Percentiles rank a stretch among this genome's conserved stretches.
These are phyloP conservation scores for Sphenodon punctatus DNA, from an alignment of 2,797 vertebrate species.

Conservation along the genomic window DNA sequence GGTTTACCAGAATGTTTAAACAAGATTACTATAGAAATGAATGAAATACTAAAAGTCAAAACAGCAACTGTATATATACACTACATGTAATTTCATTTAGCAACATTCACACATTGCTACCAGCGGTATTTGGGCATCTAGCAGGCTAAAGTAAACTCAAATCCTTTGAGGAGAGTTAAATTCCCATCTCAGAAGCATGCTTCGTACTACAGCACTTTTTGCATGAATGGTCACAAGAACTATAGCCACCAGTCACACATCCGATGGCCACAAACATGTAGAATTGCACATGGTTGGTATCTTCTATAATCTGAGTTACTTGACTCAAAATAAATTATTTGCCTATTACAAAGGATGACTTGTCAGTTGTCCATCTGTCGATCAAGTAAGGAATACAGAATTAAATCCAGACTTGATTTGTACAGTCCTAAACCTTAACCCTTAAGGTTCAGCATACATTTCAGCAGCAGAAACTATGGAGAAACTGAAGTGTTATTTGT, in stretches of 20 bases:
- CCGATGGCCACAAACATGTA: too few relatives aligned
- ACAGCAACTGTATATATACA: too few relatives aligned
- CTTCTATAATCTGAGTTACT: too few relatives aligned
- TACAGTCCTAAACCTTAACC: not conserved
- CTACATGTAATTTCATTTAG: not conserved
- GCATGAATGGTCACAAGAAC: too few relatives aligned
- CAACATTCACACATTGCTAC: not conserved
- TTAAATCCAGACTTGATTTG: not conserved
- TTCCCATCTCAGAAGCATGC: not conserved
- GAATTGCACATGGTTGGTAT: too few relatives aligned
- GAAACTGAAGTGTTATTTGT: not conserved
- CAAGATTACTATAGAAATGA: too few relatives aligned
- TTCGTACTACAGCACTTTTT: not conserved
- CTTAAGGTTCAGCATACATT: not conserved
- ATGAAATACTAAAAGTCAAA: too few relatives aligned
- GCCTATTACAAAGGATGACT: too few relatives aligned
- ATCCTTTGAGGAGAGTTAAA: not conserved
- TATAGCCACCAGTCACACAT: too few relatives aligned
- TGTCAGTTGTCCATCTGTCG: too few relatives aligned
- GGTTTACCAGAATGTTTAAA: too few relatives aligned
- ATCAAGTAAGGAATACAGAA: not conserved
- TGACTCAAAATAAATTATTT: too few relatives aligned
- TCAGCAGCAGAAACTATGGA: not conserved
- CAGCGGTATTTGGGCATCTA: not conserved
- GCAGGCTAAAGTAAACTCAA: not conserved